A percentile compares a stretch with the other conserved stretches of the same genome.
Conservation (phyloP, 2,797 vertebrate genomes). For the Passerculus sandwichensis region DNA sequence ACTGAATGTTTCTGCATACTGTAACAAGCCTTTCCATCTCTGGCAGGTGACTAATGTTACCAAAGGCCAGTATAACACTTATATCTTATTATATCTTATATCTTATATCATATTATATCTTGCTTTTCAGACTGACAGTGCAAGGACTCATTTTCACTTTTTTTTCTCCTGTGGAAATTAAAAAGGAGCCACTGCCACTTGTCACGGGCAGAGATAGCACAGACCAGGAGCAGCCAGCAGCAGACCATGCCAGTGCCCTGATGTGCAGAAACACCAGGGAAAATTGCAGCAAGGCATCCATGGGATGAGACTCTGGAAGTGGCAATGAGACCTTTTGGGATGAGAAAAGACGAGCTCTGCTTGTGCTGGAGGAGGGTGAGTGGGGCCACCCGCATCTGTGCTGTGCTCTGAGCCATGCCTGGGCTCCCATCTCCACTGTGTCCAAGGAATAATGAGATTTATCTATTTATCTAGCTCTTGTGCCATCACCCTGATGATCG, state of each 20-base stretch:
- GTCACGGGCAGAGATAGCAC: background rate
- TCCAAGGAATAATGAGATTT: background rate
- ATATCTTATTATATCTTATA: too few relatives aligned
- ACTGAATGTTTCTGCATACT: background rate
- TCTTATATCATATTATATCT: background rate
- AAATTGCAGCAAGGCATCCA: background rate
- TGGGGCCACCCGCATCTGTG: fast-evolving
- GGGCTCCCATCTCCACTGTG: background rate
- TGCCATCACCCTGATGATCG: background rate
- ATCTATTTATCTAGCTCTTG: background rate
- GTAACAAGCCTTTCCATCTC: background rate
- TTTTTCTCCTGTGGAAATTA: background rate
- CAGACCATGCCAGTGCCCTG: background rate
- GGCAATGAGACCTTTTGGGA: background rate
- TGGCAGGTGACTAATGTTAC: background rate
- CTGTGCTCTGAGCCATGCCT: background rate
- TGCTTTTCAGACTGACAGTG: background rate
- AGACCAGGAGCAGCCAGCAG: background rate
- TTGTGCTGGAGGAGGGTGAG: background rate
- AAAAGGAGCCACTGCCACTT: background rate
- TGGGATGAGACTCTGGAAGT: too few relatives aligned
- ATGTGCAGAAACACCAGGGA: background rate
- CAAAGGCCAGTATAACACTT: background rate
- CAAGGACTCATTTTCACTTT: background rate
- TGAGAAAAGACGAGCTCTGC: background rate